A percentile compares a stretch with the other conserved stretches of the same genome.
Conservation (phyloP, 2,797 vertebrate genomes). For the Oophaga sylvatica region DNA sequence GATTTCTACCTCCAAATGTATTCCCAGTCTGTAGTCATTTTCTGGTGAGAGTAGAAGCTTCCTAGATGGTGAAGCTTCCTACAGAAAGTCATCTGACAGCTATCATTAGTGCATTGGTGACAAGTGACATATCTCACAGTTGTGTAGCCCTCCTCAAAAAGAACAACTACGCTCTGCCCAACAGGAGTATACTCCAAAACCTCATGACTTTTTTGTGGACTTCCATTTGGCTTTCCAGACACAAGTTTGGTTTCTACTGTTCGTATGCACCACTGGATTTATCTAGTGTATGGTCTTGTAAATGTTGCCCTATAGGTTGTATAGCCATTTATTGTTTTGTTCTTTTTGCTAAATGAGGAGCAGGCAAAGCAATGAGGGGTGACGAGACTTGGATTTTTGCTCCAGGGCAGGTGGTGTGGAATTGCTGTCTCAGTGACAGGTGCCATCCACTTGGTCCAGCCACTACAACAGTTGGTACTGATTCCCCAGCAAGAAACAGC, state of each 20-base stretch:
- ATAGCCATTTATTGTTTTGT: background rate
- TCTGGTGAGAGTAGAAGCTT: background rate
- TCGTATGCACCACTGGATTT: background rate
- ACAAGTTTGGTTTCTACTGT: background rate
- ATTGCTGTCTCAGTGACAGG: constrained; percentile 42
- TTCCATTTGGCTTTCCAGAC: background rate
- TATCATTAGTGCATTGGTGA: background rate
- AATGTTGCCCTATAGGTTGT: background rate
- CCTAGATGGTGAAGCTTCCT: constrained; percentile 23
- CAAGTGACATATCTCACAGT: background rate
- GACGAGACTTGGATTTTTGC: background rate
- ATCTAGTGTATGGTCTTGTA: background rate
- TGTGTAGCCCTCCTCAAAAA: background rate
- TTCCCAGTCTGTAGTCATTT: background rate
- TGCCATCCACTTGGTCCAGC: constrained; percentile 45
- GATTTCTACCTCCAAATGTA: background rate
- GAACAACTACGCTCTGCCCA: constrained; percentile 5
- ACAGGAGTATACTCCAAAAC: background rate
- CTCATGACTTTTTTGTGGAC: background rate
- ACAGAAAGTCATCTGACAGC: constrained; percentile 21
- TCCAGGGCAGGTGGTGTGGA: constrained; percentile 9
- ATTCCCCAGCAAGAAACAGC: constrained; percentile 48
- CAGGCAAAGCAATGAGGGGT: background rate
- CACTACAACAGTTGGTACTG: constrained; percentile 50
- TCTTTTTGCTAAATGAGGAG: background rate